Percentiles rank a stretch among this genome's conserved stretches.
Conservation (phyloP, 2,113 vertebrate genomes). For the Gnathonemus longibarbis region DNA sequence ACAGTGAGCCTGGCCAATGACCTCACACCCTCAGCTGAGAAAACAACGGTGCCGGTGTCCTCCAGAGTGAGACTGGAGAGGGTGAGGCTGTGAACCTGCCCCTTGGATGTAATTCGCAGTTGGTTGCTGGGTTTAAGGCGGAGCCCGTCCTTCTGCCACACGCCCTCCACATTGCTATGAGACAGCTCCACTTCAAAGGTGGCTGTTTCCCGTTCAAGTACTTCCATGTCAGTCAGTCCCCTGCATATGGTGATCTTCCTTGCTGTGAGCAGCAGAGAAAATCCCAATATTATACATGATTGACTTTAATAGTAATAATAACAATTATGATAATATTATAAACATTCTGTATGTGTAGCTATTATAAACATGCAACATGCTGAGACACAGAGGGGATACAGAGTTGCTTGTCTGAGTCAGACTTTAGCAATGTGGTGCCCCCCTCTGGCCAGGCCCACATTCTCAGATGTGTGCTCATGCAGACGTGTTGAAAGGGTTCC, state of each 20-base stretch:
- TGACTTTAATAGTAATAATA: not conserved
- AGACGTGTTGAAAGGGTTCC: not conserved
- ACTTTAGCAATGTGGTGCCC: not conserved
- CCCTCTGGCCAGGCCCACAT: not conserved
- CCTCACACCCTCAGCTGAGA: conserved; percentile 72
- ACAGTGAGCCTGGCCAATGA: conserved; percentile 70
- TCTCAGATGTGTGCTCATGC: not conserved
- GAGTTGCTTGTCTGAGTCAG: not conserved
- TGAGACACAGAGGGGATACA: not conserved
- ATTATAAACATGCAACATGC: not conserved
- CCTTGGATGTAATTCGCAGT: conserved; percentile 63
- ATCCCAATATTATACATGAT: not conserved
- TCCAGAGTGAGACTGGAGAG: conserved; percentile 70
- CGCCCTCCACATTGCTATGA: conserved; percentile 69
- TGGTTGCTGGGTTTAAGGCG: conserved; percentile 70
- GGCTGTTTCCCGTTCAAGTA: conserved; percentile 72
- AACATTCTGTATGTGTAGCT: not conserved
- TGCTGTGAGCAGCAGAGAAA: conserved; percentile 50
- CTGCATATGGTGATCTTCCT: conserved; percentile 68
- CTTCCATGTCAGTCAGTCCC: conserved; percentile 67
- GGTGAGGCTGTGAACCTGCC: conserved; percentile 67
- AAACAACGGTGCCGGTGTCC: conserved; percentile 75
- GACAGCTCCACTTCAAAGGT: conserved; percentile 84
- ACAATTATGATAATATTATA: not conserved
- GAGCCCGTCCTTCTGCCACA: conserved; percentile 81